Evolutionary conservation across 1,140 invertebrate genomes (phyloP).

Genomic region (Scaptomyza pallida): DNA sequence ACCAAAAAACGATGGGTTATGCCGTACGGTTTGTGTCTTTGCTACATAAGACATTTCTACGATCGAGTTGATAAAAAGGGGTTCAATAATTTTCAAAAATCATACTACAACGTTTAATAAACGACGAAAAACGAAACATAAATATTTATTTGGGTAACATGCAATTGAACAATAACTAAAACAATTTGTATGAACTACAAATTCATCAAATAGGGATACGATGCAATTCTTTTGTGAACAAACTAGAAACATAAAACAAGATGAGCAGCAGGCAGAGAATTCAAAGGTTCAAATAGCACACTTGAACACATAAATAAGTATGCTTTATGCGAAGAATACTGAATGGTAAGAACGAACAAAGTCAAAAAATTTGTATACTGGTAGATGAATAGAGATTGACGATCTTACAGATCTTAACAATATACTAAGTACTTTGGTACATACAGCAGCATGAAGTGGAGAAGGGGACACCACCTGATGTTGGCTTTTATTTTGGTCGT

Average conservation of each 20-base stretch:
- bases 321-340: too few species aligned
- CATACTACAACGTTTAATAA: too few species aligned
- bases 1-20: neutral
- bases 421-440: conserved; percentile 4
- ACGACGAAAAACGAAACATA: neutral
- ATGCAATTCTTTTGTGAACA: too few species aligned
- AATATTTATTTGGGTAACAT: too few species aligned
- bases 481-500: conserved; percentile 28
- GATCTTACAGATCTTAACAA: conserved; percentile 1
- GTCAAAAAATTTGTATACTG: too few species aligned
- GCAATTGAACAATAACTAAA: too few species aligned
- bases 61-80: neutral
- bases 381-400: too few species aligned
- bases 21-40: neutral
- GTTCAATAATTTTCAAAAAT: neutral
- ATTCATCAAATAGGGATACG: neutral
- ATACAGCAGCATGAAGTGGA: conserved; percentile 9
- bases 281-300: neutral
- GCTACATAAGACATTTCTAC: neutral
- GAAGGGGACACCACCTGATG: conserved; percentile 44
- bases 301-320: too few species aligned
- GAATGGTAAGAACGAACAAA: too few species aligned
- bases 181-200: neutral
- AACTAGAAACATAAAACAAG: too few species aligned
- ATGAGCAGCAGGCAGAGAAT: too few species aligned